A percentile compares a stretch with the other conserved stretches of the same genome.
Conservation (phyloP, 2,797 vertebrate genomes). For the Somateria mollissima region DNA sequence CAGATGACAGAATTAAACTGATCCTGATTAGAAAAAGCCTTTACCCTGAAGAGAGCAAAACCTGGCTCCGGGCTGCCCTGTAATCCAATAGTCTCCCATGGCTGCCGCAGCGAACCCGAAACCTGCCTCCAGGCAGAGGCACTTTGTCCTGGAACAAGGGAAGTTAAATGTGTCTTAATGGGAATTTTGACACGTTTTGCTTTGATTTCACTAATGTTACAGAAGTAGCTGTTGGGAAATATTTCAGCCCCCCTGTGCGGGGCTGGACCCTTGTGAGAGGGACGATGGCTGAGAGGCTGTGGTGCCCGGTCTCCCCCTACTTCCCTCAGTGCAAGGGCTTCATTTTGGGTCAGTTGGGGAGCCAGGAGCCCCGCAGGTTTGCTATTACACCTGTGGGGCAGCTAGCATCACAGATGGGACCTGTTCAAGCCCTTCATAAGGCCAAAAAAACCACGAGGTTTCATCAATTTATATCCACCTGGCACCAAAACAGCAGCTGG, state of each 20-base stretch:
- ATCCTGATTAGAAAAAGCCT: slow-evolving; percentile 69
- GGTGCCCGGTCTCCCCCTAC: background rate
- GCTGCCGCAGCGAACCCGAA: background rate
- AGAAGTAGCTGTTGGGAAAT: slow-evolving; percentile 60
- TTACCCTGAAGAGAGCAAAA: slow-evolving; percentile 46
- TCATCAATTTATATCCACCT: slow-evolving; percentile 10
- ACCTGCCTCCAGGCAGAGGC: slow-evolving; percentile 56
- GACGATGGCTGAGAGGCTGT: background rate
- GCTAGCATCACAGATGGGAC: background rate
- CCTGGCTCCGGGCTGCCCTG: slow-evolving; percentile 30
- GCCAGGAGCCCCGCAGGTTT: background rate
- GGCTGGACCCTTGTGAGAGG: background rate
- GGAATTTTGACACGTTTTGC: slow-evolving; percentile 69
- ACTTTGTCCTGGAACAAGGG: slow-evolving; percentile 52
- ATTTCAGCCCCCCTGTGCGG: background rate
- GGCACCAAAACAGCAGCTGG: background rate
- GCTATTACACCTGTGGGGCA: background rate
- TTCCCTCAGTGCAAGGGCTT: background rate
- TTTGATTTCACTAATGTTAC: slow-evolving; percentile 68
- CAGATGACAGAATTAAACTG: slow-evolving; percentile 71
- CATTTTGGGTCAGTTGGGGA: background rate
- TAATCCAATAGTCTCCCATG: slow-evolving; percentile 68
- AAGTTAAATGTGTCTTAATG: slow-evolving; percentile 70
- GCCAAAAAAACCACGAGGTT: background rate
- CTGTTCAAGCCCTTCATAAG: accelerated